Base-by-base conservation (phyloP, 2,888 invertebrate species). In the Phasia obesa region DNA sequence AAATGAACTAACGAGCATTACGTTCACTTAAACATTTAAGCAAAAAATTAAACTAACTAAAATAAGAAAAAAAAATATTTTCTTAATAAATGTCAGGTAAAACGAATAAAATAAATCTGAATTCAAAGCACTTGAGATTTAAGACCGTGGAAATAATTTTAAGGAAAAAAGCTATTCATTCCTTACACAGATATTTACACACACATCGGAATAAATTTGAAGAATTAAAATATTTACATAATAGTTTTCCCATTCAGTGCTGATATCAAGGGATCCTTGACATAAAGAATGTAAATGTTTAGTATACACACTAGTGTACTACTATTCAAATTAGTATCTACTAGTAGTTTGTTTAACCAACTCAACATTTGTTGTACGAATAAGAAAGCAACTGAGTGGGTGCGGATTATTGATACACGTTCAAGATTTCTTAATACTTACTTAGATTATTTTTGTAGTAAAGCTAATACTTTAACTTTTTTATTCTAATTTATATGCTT, bases 111-210 rank as follows among this genome's bases (percentile, higher is more conserved):
- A 71, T 75, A 71, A 76, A 76, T 79, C 76, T 55, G 60, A 75
- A 83, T 79, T 75, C 75, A 67, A 76, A 79, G 49, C 67, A 79
- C 71, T 75, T 73, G 62, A 57, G 71, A 64, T 71, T 76, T 62
- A 60, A 83, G 65, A 71, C 55, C 59, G 44, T 62, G 67, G 23
- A 79, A 79, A 69, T 55, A 62, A 55, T 67, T 67, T 60, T n/a
- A n/a, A 27, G 17, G 5, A 67, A 51, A 57, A 44, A 60, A 47
- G 21, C 47, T 55, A 6, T 35, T 35, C 27, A 49, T 23, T n/a
- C 25, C 15, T 19, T 19, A 44, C 25, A 38, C 19, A 44, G 27
- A 38, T 42, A 35, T n/a, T 21, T 4, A 42, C 31, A 31, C 27
- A 2, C n/a, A 31, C 11, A 19, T 25, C 38, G 4, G 6, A 9